A percentile compares a stretch with the other conserved stretches of the same genome.
Evolutionary conservation across 2,113 vertebrate genomes (phyloP).

Genomic region (Mirza zaza): DNA sequence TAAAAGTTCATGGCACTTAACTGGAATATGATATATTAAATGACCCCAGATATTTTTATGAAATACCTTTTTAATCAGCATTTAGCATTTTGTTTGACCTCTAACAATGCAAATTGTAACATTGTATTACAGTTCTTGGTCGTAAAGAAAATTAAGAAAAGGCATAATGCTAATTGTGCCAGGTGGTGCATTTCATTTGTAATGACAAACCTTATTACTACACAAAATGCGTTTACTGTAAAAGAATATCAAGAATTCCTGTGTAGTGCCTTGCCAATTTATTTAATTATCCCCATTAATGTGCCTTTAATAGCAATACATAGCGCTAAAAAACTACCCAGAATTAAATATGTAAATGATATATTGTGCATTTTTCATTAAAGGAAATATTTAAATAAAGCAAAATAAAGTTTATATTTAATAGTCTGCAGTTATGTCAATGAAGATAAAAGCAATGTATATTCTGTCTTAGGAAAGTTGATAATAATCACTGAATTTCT

Average conservation of each 20-base stretch:
- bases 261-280: slow-evolving; percentile 38
- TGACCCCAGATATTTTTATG: neutral
- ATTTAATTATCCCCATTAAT: slow-evolving; percentile 66
- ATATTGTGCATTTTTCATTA: slow-evolving; percentile 56
- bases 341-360: slow-evolving; percentile 63
- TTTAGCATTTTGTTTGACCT: slow-evolving; percentile 6
- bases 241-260: slow-evolving; percentile 58
- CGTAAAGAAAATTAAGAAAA: slow-evolving; percentile 5
- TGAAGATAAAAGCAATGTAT: slow-evolving; percentile 57
- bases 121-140: neutral
- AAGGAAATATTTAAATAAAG: slow-evolving; percentile 68
- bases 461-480: slow-evolving; percentile 50
- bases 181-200: slow-evolving; percentile 66
- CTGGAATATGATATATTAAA: neutral
- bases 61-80: slow-evolving; percentile 42
- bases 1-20: neutral
- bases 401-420: slow-evolving; percentile 46
- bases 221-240: slow-evolving; percentile 50
- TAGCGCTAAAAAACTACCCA: slow-evolving; percentile 38
- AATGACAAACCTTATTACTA: slow-evolving; percentile 54
- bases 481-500: slow-evolving; percentile 57
- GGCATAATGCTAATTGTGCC: slow-evolving; percentile 39
- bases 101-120: slow-evolving; percentile 8
- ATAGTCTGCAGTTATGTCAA: slow-evolving; percentile 51
- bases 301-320: slow-evolving; percentile 48